These are phyloP conservation scores for Listronotus bonariensis DNA, from an alignment of 1,140 invertebrate genomes.

Conservation along the genomic window DNA sequence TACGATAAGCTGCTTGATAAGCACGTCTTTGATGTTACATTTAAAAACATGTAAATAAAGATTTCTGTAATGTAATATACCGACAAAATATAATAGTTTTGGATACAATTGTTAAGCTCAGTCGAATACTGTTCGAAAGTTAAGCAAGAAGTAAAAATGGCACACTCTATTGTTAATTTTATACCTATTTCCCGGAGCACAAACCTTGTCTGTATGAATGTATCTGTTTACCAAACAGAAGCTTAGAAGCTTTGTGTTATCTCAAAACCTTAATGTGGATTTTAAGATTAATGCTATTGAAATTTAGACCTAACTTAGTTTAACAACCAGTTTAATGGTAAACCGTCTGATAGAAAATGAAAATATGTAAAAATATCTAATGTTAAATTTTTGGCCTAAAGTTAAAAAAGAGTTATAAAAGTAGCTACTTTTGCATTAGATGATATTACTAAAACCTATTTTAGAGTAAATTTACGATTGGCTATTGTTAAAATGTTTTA, in stretches of 20 bases:
- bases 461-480: too few species aligned
- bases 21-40: conserved; percentile 1
- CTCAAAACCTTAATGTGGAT: conserved; percentile 1
- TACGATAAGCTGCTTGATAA: conserved; percentile 15
- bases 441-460: too few species aligned
- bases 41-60: conserved; percentile 9
- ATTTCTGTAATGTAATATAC: conserved; percentile 24
- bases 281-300: conserved; percentile 6
- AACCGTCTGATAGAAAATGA: too few species aligned
- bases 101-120: too few species aligned
- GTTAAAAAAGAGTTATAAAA: too few species aligned
- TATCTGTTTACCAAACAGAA: conserved; percentile 14
- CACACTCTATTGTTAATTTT: conserved; percentile 6
- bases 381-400: too few species aligned
- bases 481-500: too few species aligned
- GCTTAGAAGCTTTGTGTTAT: conserved; percentile 4
- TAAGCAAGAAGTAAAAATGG: conserved; percentile 15
- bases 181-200: neutral
- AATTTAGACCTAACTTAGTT: too few species aligned
- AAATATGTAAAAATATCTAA: too few species aligned
- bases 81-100: conserved; percentile 13
- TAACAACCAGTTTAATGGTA: too few species aligned
- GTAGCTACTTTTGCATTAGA: too few species aligned
- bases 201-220: conserved; percentile 10
- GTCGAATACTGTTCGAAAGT: conserved; percentile 11